phyloP scores from a whole-genome alignment of 1,140 invertebrate genomes.

The Drosophila pandora region DNA sequence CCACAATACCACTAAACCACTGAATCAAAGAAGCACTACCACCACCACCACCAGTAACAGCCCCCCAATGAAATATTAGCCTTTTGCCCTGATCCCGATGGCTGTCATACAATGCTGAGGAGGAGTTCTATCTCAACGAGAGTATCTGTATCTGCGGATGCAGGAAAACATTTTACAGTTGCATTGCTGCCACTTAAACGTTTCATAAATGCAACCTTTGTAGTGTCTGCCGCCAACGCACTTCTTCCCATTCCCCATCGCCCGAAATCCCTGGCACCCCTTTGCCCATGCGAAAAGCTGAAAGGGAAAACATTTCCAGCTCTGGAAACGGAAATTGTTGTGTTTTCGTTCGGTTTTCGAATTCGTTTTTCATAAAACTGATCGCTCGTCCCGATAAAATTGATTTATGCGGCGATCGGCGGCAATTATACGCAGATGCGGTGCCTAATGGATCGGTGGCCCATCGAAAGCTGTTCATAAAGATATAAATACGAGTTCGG shows the following conservation, averaged over 20 bases:
- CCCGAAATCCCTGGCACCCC: constrained; percentile 34
- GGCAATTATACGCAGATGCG: constrained; percentile 81
- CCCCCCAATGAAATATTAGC: constrained; percentile 77
- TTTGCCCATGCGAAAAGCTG: constrained; percentile 56
- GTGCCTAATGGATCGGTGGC: constrained; percentile 77
- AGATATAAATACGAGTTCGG: constrained; percentile 40
- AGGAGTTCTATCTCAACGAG: constrained; percentile 26
- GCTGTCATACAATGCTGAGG: constrained; percentile 70
- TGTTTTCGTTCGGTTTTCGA: constrained; percentile 55
- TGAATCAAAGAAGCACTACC: constrained; percentile 1
- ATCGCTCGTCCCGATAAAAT: constrained; percentile 78
- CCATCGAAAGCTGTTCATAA: constrained; percentile 46
- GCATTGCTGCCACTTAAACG: constrained; percentile 77
- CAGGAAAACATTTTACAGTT: constrained; percentile 78
- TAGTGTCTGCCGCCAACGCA: constrained; percentile 63
- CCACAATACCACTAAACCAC: constrained; percentile 56
- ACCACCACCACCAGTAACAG: constrained; percentile 33
- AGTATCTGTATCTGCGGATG: constrained; percentile 55
- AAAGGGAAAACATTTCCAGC: constrained; percentile 56
- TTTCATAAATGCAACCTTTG: constrained; percentile 82
- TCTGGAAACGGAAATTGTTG: constrained; percentile 70
- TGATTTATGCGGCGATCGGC: constrained; percentile 80
- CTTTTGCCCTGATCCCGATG: constrained; percentile 42
- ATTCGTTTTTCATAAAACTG: constrained; percentile 76
- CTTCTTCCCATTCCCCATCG: constrained; percentile 1